Base-by-base conservation (phyloP, 2,113 vertebrate species). In the Hoplias malabaricus region DNA sequence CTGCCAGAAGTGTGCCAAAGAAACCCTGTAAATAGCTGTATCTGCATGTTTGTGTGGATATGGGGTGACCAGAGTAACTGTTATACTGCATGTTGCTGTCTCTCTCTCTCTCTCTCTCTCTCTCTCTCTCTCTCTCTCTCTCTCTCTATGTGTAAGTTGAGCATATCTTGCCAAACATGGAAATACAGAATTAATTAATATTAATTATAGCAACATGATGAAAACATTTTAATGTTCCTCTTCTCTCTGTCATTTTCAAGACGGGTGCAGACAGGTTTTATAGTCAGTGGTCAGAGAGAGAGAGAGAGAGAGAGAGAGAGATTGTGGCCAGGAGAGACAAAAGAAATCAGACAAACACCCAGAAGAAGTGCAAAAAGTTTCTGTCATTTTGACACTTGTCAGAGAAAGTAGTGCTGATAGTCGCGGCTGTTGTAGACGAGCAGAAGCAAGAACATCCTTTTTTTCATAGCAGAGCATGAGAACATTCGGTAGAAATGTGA, bases 211-310 rank as follows among this genome's bases (percentile, higher is more conserved):
- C n/a, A n/a, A n/a, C n/a, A n/a, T n/a, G n/a, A n/a, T n/a, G n/a
- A n/a, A n/a, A n/a, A n/a, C n/a, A n/a, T n/a, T n/a, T n/a, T n/a
- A n/a, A n/a, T n/a, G n/a, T n/a, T n/a, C n/a, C n/a, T n/a, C n/a
- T n/a, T n/a, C n/a, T n/a, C n/a, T n/a, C n/a, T n/a, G n/a, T n/a
- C n/a, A n/a, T n/a, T n/a, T n/a, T n/a, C n/a, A n/a, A 76, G 81
- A 63, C 77, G 69, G 65, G 81, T 77, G 78, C 38, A 75, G 81
- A 83, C 81, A 83, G 81, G 61, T 63, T 72, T 68, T 74, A 56
- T 68, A 72, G 73, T 68, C 46, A 33, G 72, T 59, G 80, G 81
- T 83, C 81, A 83, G 40, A 9, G n/a, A 43, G 66, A 56, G 69
- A 23, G 69, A 56, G 33, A 56, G 69, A 71, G 34, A 25, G 48